Base-by-base conservation (phyloP, 2,113 vertebrate species). In the Gyps fulvus region DNA sequence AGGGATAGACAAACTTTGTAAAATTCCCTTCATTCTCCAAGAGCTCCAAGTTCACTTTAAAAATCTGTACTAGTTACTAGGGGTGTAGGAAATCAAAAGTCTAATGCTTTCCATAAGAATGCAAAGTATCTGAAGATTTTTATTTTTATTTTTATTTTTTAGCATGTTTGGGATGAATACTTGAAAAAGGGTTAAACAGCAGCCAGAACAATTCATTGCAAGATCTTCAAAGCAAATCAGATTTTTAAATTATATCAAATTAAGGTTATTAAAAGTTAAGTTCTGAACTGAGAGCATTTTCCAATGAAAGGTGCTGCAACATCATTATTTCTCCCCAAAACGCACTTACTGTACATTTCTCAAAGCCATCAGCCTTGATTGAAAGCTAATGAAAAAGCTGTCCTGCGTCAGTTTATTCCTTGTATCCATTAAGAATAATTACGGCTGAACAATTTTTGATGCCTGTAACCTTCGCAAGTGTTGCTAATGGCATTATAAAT, bases 401-500 rank as follows among this genome's bases (percentile, higher is more conserved):
- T 99, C 99, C 99, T 99, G 98, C 98, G 98, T 99, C 98, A 98
- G 98, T 99, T 99, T 99, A 98, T 99, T 99, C 99, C 99, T 99
- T 99, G 99, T 99, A 99, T 99, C 99, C 99, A 99, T 99, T 99
- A 99, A 99, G 99, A 99, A 99, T 99, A 99, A 99, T 99, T 99
- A 99, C 98, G 98, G 98, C 99, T 99, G 99, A 99, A 99, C 99
- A 99, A 99, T 99, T 99, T 99, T 99, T 99, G 99, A 99, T 99
- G 99, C 98, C 99, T 99, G 99, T 99, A 99, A 99, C 99, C 99
- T 99, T 99, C 98, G 98, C 98, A 98, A 99, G 99, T 99, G 99
- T 99, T 99, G 99, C 99, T 99, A 99, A 99, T 99, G 99, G 99
- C 99, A 99, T 99, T 99, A 99, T 99, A 99, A 99, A 99, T 99